These are phyloP conservation scores for Hecatera dysodea DNA, from an alignment of 2,888 invertebrate genomes.

Conservation along the genomic window DNA sequence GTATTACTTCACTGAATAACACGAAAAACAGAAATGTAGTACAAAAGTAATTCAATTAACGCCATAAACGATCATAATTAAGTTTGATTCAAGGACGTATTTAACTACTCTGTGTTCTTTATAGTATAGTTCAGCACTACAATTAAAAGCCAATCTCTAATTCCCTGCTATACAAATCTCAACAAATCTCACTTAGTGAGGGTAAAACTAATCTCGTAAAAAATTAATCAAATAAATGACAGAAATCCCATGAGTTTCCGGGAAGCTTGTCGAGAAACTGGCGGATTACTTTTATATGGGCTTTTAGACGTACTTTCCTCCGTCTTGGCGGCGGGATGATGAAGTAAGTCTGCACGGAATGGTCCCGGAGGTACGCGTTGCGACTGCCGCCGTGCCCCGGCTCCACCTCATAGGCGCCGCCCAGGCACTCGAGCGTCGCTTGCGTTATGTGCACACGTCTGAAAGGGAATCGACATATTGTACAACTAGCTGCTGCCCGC, in stretches of 20 bases:
- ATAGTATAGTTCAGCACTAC: conserved; percentile 7
- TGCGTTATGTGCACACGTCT: conserved; percentile 96
- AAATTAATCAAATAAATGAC: conserved; percentile 56
- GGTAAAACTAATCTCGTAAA: conserved; percentile 52
- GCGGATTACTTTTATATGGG: conserved; percentile 43
- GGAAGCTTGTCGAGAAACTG: conserved; percentile 35
- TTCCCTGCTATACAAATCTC: conserved; percentile 36
- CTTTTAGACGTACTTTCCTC: conserved; percentile 92
- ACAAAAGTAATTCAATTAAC: background rate
- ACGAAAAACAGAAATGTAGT: conserved; percentile 14
- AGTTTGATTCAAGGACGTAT: background rate
- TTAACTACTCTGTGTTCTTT: conserved; percentile 2
- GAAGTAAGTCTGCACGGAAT: conserved; percentile 96
- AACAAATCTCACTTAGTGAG: conserved; percentile 41
- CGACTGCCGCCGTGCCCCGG: conserved; percentile 96
- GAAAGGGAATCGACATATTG: conserved; percentile 66
- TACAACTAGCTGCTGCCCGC: too few species aligned
- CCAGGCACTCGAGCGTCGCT: conserved; percentile 95
- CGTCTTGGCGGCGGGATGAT: conserved; percentile 96
- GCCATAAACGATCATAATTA: conserved; percentile 17
- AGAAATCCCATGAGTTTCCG: conserved; percentile 28
- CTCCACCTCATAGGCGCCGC: conserved; percentile 97
- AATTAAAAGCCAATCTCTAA: conserved; percentile 32
- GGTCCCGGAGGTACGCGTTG: conserved; percentile 95
- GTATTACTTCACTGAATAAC: conserved; percentile 3